phyloP scores from a whole-genome alignment of 2,888 invertebrate species.

The Papilio demoleus region DNA sequence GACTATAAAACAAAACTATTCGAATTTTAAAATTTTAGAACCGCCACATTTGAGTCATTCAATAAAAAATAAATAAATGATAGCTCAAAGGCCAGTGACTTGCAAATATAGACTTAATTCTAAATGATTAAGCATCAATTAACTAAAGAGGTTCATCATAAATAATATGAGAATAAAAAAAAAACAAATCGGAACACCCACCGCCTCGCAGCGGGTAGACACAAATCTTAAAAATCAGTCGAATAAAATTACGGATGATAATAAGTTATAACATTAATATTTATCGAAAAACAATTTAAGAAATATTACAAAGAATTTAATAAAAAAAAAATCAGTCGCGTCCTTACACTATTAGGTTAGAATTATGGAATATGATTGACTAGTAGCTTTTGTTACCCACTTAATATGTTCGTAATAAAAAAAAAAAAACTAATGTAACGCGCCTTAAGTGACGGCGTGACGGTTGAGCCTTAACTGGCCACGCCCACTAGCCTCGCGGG shows the following conservation, averaged over 20 bases:
- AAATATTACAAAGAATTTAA: background rate
- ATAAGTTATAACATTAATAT: constrained; percentile 30
- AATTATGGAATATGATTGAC: no score
- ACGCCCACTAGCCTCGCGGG: no score
- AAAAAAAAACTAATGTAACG: no score
- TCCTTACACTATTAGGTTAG: no score
- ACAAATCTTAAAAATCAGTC: constrained; percentile 33
- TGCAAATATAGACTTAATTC: constrained; percentile 35
- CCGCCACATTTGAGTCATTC: background rate
- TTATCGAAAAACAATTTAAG: constrained; percentile 11
- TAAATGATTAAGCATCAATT: constrained; percentile 35
- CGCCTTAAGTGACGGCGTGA: no score
- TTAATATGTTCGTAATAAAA: no score
- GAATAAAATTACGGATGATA: constrained; percentile 32
- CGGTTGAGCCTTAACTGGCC: no score
- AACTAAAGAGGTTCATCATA: constrained; percentile 20
- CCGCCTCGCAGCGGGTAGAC: constrained; percentile 39
- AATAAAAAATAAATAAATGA: constrained; percentile 13
- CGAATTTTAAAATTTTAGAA: background rate
- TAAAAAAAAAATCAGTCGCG: no score
- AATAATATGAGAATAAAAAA: constrained; percentile 29
- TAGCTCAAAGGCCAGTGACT: constrained; percentile 24
- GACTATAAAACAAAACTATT: constrained; percentile 1
- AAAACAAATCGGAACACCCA: constrained; percentile 38
- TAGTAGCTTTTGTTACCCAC: no score